phyloP scores from a whole-genome alignment of 2,113 vertebrate species.

The Mormyrus lacerda region DNA sequence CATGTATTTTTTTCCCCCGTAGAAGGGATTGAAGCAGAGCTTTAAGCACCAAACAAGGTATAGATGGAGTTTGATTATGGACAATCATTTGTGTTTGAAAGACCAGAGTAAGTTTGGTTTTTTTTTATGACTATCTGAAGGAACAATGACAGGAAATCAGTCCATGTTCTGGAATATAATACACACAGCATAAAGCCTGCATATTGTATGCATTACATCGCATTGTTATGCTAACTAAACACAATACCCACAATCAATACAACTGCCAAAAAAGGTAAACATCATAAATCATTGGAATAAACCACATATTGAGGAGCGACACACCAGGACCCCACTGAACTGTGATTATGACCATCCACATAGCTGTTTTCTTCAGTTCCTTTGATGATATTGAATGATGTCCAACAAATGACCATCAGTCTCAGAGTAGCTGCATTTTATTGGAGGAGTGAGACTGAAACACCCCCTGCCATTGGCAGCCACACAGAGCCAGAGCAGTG shows the following conservation, averaged over 20 bases:
- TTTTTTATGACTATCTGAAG: background rate
- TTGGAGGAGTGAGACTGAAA: background rate
- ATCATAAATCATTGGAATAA: background rate
- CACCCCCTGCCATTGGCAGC: background rate
- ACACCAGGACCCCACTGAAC: background rate
- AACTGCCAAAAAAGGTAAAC: background rate
- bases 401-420: background rate
- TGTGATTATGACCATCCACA: background rate
- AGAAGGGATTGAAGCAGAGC: background rate
- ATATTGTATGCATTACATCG: background rate
- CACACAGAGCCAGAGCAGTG: background rate
- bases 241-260: background rate
- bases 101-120: background rate
- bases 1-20: background rate
- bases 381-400: background rate
- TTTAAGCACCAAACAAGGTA: background rate
- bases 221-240: background rate
- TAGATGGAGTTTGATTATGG: background rate
- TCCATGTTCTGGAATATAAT: background rate
- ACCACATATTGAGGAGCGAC: background rate
- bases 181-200: background rate
- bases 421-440: background rate
- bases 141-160: background rate
- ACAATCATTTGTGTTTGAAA: background rate
- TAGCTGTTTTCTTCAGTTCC: background rate